Conservation (phyloP, 2,888 invertebrate genomes). For the Phengaris alcon region DNA sequence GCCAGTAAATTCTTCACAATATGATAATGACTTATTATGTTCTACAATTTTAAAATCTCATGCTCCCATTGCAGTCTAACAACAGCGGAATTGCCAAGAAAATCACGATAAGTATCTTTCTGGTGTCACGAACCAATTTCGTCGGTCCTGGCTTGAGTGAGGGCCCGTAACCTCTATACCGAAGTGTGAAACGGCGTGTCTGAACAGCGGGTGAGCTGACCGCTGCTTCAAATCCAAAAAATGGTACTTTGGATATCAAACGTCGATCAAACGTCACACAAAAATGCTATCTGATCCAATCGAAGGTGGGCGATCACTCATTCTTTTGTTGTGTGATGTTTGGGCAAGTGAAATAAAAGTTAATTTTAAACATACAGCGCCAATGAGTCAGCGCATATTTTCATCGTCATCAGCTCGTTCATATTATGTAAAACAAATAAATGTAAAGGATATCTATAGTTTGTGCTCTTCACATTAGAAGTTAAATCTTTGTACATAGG, state of each 20-base stretch:
- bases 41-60: constrained; percentile 62
- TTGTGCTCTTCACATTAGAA: too few relatives aligned
- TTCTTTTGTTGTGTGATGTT: constrained; percentile 50
- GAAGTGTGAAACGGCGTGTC: constrained; percentile 75
- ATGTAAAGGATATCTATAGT: too few relatives aligned
- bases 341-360: constrained; percentile 42
- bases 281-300: constrained; percentile 49
- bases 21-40: constrained; percentile 36
- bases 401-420: neutral
- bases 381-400: constrained; percentile 36
- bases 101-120: constrained; percentile 77
- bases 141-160: constrained; percentile 72
- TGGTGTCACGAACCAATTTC: constrained; percentile 77
- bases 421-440: neutral
- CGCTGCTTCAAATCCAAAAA: constrained; percentile 57
- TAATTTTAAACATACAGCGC: constrained; percentile 38
- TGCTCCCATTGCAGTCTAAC: constrained; percentile 73
- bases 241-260: constrained; percentile 57
- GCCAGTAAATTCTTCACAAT: constrained; percentile 12
- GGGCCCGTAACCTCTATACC: constrained; percentile 72
- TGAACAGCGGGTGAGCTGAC: constrained; percentile 68
- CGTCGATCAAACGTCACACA: constrained; percentile 72
- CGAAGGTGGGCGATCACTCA: constrained; percentile 59
- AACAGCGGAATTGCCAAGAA: constrained; percentile 74
- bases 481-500: too few relatives aligned